Percentiles rank a stretch among this genome's conserved stretches.
Evolutionary conservation across 2,113 vertebrate genomes (phyloP).

Genomic region (Brevimyrus niger): DNA sequence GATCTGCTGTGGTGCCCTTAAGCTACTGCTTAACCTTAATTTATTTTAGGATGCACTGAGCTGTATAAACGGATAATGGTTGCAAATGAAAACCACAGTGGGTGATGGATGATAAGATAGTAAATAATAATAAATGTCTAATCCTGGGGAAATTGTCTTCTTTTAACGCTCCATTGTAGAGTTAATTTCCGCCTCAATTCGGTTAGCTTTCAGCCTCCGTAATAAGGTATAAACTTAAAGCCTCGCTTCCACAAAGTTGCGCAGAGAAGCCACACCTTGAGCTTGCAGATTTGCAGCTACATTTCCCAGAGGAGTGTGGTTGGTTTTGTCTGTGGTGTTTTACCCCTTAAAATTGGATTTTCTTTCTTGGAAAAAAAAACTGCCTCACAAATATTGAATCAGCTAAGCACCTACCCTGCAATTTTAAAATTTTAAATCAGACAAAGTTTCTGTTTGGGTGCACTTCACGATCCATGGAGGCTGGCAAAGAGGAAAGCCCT

Average conservation of each 20-base stretch:
- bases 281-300: neutral
- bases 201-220: neutral
- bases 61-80: neutral
- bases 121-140: constrained; percentile 10
- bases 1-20: neutral
- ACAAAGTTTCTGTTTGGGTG: neutral
- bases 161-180: neutral
- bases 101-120: constrained; percentile 2
- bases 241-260: neutral
- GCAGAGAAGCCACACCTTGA: neutral
- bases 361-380: neutral
- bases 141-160: neutral
- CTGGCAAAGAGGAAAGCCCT: neutral
- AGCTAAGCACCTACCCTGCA: neutral
- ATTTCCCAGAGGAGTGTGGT: neutral
- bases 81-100: neutral
- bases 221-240: neutral
- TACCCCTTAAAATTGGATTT: neutral
- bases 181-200: neutral
- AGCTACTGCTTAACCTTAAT: neutral
- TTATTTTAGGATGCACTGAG: neutral
- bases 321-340: neutral
- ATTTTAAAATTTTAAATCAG: neutral
- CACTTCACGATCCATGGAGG: neutral
- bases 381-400: neutral